phyloP scores from a whole-genome alignment of 2,888 invertebrate species.

The Xylota segnis region DNA sequence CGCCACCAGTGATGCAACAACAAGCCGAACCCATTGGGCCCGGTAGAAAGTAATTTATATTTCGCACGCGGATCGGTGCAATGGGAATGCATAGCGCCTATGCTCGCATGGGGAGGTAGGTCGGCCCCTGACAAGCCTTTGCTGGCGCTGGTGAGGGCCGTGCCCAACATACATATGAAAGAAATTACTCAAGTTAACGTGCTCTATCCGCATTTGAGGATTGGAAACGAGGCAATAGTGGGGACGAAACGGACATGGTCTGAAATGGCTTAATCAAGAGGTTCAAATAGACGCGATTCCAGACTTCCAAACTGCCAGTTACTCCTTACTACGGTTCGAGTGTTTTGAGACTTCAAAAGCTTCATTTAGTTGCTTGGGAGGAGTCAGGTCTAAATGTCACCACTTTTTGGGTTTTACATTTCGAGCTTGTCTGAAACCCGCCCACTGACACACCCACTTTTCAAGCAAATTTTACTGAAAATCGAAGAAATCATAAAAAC shows the following conservation, averaged over 20 bases:
- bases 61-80: slow-evolving; percentile 44
- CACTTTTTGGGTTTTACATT: too few species aligned
- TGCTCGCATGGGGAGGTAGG: neutral
- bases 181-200: slow-evolving; percentile 13
- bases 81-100: slow-evolving; percentile 13
- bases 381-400: too few species aligned
- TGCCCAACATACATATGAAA: slow-evolving; percentile 2
- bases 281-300: too few species aligned
- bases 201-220: slow-evolving; percentile 28
- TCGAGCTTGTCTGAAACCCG: too few species aligned
- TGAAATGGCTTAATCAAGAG: neutral
- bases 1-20: slow-evolving; percentile 37
- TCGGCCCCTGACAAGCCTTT: slow-evolving; percentile 15
- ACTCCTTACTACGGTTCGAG: too few species aligned
- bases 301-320: too few species aligned
- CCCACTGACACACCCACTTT: too few species aligned
- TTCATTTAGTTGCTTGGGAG: too few species aligned
- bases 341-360: too few species aligned
- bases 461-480: too few species aligned
- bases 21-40: slow-evolving; percentile 46
- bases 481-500: too few species aligned
- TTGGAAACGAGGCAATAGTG: slow-evolving; percentile 4
- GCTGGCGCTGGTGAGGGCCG: neutral
- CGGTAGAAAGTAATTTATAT: slow-evolving; percentile 60
- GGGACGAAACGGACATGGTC: neutral